Base-by-base conservation (phyloP, 2,888 invertebrate species). In the Noctua janthe region DNA sequence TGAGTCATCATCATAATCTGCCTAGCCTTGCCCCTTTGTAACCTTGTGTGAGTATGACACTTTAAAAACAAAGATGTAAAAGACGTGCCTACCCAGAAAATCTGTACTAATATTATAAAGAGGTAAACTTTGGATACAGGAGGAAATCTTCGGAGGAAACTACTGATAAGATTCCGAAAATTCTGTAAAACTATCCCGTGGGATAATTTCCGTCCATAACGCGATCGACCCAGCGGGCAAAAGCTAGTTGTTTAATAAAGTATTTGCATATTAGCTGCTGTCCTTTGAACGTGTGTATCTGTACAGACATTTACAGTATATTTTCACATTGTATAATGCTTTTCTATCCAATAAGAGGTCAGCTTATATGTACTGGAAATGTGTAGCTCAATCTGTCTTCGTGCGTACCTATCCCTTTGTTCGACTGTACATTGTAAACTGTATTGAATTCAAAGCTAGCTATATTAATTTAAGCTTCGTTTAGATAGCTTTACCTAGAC, bases 381-480 rank as follows among this genome's bases (percentile, higher is more conserved):
- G 13, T 43, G 23, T n/a, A 13, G 47, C 10, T 69, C 47, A 6
- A 47, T 15, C 1, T 35, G 0, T 47, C n/a, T 8, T 17, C 69
- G 15, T 69, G 3, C 15, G 15, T n/a, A 76, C 49, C 49, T n/a
- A 67, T 59, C 11, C 39, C 56, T 67, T 80, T 43, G 49, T 77
- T 80, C 2, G 49, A 56, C 15, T 23, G 67, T 83, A 59, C 59
- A 49, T 74, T 67, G 67, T 81, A 80, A 82, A 81, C 78, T 70
- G 76, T 76, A 89, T 85, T 82, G 78, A 81, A 87, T 86, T 79
- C 85, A 87, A 88, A 86, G 74, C 78, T 69, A 56, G 69, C 70
- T 76, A 70, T 78, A 87, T 87, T 87, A 74, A 87, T 85, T 88
- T 82, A 76, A 80, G 73, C 71, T 71, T 67, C 47, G 76, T 77